Percentiles rank a stretch among this genome's conserved stretches.
phyloP scores from a whole-genome alignment of 2,888 invertebrate genomes.

The Drosophila monieri region DNA sequence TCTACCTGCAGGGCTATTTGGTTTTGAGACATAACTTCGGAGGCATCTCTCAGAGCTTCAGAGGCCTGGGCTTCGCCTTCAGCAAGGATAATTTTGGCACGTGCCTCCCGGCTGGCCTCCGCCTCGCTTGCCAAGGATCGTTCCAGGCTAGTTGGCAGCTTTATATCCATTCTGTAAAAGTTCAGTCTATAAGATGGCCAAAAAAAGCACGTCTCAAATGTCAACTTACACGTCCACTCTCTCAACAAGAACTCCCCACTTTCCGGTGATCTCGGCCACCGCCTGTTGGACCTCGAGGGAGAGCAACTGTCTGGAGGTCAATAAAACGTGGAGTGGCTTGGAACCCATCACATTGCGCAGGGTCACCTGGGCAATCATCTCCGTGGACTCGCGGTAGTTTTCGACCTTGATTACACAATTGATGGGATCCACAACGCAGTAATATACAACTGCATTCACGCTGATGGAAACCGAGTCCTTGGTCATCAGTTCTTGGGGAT shows the following conservation, averaged over 20 bases:
- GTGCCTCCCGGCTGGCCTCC: slow-evolving; percentile 74
- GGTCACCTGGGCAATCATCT: slow-evolving; percentile 91
- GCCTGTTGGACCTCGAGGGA: slow-evolving; percentile 93
- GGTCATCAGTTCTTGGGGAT: slow-evolving; percentile 89
- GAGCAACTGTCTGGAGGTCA: slow-evolving; percentile 95
- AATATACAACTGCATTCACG: slow-evolving; percentile 94
- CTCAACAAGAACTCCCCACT: slow-evolving; percentile 96
- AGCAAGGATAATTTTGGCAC: slow-evolving; percentile 79
- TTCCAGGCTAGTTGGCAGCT: slow-evolving; percentile 63
- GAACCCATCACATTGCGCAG: slow-evolving; percentile 96
- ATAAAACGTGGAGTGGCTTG: slow-evolving; percentile 92
- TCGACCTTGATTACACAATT: slow-evolving; percentile 89
- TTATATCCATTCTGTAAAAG: slow-evolving; percentile 70
- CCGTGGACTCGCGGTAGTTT: slow-evolving; percentile 87
- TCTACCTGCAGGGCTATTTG: slow-evolving; percentile 73
- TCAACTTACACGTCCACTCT: slow-evolving; percentile 93
- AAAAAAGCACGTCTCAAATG: too few species aligned
- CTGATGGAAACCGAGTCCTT: slow-evolving; percentile 96
- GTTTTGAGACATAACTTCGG: slow-evolving; percentile 74
- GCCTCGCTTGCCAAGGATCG: slow-evolving; percentile 78
- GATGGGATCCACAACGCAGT: slow-evolving; percentile 89
- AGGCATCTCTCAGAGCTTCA: slow-evolving; percentile 69
- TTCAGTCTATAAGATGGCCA: not conserved
- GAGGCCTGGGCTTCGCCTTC: slow-evolving; percentile 76
- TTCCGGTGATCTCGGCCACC: slow-evolving; percentile 92